These are phyloP conservation scores for Gymnothorax javanicus DNA, from an alignment of 2,797 vertebrate species.

Conservation along the genomic window DNA sequence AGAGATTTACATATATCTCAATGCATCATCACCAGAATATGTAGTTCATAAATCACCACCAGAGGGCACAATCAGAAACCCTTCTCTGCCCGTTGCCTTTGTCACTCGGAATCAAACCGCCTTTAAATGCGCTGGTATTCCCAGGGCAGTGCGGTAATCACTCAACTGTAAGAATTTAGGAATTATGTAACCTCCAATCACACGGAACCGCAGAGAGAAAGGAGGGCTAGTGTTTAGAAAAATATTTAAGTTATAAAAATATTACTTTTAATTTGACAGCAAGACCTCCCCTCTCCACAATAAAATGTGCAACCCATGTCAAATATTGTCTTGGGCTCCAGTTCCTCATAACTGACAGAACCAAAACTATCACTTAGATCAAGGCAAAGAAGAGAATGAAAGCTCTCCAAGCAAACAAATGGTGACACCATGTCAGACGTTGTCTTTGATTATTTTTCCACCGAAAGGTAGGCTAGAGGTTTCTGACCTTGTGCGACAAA, in stretches of 20 bases:
- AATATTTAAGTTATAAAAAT: not conserved
- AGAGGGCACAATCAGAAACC: not conserved
- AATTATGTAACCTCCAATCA: not conserved
- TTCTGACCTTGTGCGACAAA: not conserved
- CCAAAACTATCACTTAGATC: not conserved
- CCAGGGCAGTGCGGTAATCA: not conserved
- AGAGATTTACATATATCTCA: not conserved
- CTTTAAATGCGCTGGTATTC: not conserved
- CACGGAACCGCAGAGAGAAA: not conserved
- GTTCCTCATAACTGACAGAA: not conserved
- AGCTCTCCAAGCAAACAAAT: not conserved
- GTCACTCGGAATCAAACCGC: not conserved
- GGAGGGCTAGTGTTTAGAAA: not conserved
- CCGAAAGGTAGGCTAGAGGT: too few relatives aligned
- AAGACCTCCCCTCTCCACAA: too few relatives aligned
- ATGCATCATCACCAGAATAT: not conserved
- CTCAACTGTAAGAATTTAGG: too few relatives aligned
- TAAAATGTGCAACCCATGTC: not conserved
- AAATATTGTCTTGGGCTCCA: not conserved
- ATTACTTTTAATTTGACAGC: not conserved
- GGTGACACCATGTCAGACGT: too few relatives aligned
- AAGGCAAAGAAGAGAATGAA: not conserved
- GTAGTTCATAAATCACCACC: not conserved
- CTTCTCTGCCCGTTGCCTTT: not conserved
- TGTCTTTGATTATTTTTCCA: not conserved